Evolutionary conservation across 2,113 vertebrate species (phyloP).

Genomic region (Scopus umbretta): DNA sequence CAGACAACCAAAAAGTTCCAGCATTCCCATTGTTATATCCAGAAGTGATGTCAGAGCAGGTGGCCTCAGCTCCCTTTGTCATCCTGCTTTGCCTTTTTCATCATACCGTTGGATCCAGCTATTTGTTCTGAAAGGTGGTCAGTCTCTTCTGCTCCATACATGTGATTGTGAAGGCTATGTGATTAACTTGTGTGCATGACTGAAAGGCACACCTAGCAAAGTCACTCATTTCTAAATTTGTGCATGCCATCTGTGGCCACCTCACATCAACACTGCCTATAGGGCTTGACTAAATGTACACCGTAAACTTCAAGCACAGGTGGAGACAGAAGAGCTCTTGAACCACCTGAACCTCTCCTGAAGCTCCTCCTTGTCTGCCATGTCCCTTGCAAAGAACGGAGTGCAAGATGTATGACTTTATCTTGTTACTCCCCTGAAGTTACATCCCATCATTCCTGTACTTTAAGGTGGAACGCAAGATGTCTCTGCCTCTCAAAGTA

Average conservation of each 20-base stretch:
- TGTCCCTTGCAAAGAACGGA: neutral
- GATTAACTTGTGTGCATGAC: neutral
- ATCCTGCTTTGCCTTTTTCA: constrained; percentile 6
- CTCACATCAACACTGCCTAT: neutral
- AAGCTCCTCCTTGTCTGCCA: neutral
- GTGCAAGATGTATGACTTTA: neutral
- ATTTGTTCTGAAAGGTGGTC: neutral
- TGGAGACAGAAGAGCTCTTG: neutral
- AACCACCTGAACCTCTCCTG: neutral
- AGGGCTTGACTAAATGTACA: neutral
- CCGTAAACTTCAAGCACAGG: neutral
- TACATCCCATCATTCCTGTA: neutral
- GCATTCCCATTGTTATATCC: neutral
- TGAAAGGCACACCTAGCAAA: neutral
- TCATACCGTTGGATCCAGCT: neutral
- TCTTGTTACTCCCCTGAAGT: neutral
- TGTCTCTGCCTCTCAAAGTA: neutral
- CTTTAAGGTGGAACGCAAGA: neutral
- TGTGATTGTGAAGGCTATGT: neutral
- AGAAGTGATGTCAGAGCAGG: constrained; percentile 18
- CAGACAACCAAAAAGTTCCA: constrained; percentile 25
- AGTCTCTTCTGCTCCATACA: neutral
- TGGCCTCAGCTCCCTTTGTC: constrained; percentile 14
- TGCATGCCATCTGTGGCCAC: neutral
- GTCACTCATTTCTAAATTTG: neutral